Base-by-base conservation (phyloP, 1,140 invertebrate genomes). In the Asobara japonica region DNA sequence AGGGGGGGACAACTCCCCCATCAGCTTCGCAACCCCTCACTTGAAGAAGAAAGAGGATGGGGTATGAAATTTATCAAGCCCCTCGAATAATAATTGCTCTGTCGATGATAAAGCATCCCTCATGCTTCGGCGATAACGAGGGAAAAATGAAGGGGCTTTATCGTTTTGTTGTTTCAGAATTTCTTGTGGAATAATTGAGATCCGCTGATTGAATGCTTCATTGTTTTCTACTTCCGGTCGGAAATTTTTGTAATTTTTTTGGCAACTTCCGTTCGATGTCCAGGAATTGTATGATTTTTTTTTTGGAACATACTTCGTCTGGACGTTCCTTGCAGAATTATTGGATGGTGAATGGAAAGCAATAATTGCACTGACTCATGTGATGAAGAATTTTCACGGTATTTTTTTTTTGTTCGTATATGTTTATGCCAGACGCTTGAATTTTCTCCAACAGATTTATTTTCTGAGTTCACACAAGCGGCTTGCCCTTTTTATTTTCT, bases 1-100 rank as follows among this genome's bases (percentile, higher is more conserved):
- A 74, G 72, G 64, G 56, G 41, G 68, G 65, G 30, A 70, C 68
- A 60, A 60, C 67, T 33, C 38, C 48, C 60, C 25, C 69, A 48
- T 65, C 64, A 65, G 48, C 30, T 69, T 31, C 13, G 25, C 31
- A 69, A n/a, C 20, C 48, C 29, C 30, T 48, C 41, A 33, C 36
- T 38, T 38, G 3, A 30, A 31, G 36, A 16, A 20, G 41, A 31
- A 48, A 48, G n/a, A 16, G n/a, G 11, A 3, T 16, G 13, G 29
- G 60, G 29, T 16, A 62, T 62, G 60, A 62, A 62, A 62, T 62
- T 62, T 62, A 62, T 62, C 60, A 62, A 62, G 29, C 29, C 60
- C 13, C 60, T 62, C 13, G 29, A 62, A n/a, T 29, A 62, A 62
- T 62, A 62, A 62, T 62, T 62, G 60, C 60, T 62, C 29, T 31